Evolutionary conservation across 1,140 invertebrate species (phyloP), one percentile per base, ranked within the genome.

Genomic region (Macrostomum lignano): DNA sequence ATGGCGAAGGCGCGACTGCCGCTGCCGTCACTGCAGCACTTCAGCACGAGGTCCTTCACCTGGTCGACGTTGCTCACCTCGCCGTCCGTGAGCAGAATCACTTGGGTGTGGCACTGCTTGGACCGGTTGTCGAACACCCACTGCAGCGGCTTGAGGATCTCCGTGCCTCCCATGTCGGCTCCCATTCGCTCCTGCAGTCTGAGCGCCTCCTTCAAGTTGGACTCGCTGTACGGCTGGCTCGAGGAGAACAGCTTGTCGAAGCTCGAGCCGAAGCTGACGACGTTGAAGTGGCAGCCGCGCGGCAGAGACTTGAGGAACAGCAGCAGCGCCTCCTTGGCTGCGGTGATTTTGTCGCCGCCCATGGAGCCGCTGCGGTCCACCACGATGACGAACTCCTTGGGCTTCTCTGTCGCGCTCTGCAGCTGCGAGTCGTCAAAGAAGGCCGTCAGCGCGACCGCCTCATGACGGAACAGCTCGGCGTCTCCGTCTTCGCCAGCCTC

Each of bases 41-140:
- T 36, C 22, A 40, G 41, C 5, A 51, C 46, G 4, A 55, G 32
- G 2, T 40, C 37, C 35, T 49, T 37, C 10, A 56, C 38, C 31
- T 50, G 36, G 3, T 46, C 38, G 1, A 45, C 46, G 28, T 57
- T 53, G 3, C 21, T 39, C 10, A 52, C 52, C 26, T 46, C 44
- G 17, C 55, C 55, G 37, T 59, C 55, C n/a, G 55, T 55, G 3
- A 59, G 31, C 5, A 57, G 34, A 37, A 56, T 49, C 7, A 58
- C 42, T 38, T 43, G 21, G 17, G 43, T 35, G 34, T 52, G 47
- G 3, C 44, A 47, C 7, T 42, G 24, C 28, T 48, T 45, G 5
- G 24, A n/a, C 21, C 40, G 36, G 25, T 42, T 34, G 1, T 35
- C 38, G 36, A 45, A 55, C 25, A 59, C 42, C 21, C 41, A 28